A percentile compares a stretch with the other conserved stretches of the same genome.
These are phyloP conservation scores for Hirtodrosophila confusa DNA, from an alignment of 2,888 invertebrate genomes.

Conservation along the genomic window DNA sequence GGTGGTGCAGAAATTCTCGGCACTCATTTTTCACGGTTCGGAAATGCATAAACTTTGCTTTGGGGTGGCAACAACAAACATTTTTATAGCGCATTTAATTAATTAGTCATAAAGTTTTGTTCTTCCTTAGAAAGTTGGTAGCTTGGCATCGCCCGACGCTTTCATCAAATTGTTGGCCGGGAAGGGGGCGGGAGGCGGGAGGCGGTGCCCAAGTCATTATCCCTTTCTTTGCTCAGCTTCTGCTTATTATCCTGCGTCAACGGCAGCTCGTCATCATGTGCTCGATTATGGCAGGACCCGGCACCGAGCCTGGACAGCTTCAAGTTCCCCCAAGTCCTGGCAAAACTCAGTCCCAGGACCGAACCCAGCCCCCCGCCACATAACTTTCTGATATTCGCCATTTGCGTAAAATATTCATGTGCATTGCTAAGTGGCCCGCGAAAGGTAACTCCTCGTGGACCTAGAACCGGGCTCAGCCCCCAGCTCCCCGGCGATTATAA, in stretches of 20 bases:
- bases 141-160: slow-evolving; percentile 31
- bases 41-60: slow-evolving; percentile 62
- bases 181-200: neutral
- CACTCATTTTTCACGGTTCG: slow-evolving; percentile 54
- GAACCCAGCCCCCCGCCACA: slow-evolving; percentile 27
- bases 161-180: slow-evolving; percentile 44
- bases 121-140: slow-evolving; percentile 54
- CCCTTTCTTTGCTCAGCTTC: slow-evolving; percentile 59
- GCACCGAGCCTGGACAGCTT: slow-evolving; percentile 15
- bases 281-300: slow-evolving; percentile 59
- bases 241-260: slow-evolving; percentile 66
- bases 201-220: slow-evolving; percentile 63
- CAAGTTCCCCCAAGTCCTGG: slow-evolving; percentile 1
- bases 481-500: slow-evolving; percentile 45
- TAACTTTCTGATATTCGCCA: slow-evolving; percentile 57
- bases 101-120: slow-evolving; percentile 78
- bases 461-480: neutral
- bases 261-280: slow-evolving; percentile 61
- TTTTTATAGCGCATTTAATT: slow-evolving; percentile 78
- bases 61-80: slow-evolving; percentile 40
- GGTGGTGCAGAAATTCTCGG: slow-evolving; percentile 17
- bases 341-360: slow-evolving; percentile 9
- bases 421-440: slow-evolving; percentile 60
- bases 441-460: slow-evolving; percentile 50
- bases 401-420: slow-evolving; percentile 73